Evolutionary conservation across 2,113 vertebrate species (phyloP).

Genomic region (Elephas maximus): DNA sequence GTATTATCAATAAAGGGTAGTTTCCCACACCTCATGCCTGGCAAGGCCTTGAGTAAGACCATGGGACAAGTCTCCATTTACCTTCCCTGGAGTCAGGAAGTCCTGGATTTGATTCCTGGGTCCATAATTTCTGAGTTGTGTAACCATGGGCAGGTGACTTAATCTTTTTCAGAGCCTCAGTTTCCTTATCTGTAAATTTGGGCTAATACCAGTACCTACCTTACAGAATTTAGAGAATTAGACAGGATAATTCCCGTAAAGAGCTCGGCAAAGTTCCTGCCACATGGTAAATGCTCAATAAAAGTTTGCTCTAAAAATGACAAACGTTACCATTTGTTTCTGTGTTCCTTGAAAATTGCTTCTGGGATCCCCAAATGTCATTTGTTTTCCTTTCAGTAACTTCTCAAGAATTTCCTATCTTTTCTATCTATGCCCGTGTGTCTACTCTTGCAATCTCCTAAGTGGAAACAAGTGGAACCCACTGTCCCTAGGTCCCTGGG

Average conservation of each 20-base stretch:
- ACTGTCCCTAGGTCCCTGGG: neutral
- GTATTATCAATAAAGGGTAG: neutral
- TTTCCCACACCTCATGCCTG: neutral
- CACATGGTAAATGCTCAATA: neutral
- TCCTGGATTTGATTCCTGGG: conserved; percentile 3
- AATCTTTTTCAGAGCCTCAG: neutral
- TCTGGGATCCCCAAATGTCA: neutral
- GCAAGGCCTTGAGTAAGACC: neutral
- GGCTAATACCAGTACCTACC: neutral
- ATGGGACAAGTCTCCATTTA: neutral
- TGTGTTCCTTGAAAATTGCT: conserved; percentile 54
- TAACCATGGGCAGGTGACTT: neutral
- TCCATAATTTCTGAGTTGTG: neutral
- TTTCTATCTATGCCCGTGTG: neutral
- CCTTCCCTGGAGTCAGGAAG: neutral
- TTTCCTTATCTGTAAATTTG: conserved; percentile 12
- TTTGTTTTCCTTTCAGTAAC: conserved; percentile 54
- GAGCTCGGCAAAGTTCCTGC: neutral
- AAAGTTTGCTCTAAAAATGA: conserved; percentile 43
- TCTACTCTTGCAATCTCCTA: conserved; percentile 16
- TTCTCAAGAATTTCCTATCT: neutral
- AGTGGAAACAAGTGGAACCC: neutral
- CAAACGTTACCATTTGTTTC: conserved; percentile 44
- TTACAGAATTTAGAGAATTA: neutral
- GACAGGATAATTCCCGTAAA: conserved; percentile 1